phyloP scores from a whole-genome alignment of 2,113 vertebrate species.

The Tilapia sparmanii region DNA sequence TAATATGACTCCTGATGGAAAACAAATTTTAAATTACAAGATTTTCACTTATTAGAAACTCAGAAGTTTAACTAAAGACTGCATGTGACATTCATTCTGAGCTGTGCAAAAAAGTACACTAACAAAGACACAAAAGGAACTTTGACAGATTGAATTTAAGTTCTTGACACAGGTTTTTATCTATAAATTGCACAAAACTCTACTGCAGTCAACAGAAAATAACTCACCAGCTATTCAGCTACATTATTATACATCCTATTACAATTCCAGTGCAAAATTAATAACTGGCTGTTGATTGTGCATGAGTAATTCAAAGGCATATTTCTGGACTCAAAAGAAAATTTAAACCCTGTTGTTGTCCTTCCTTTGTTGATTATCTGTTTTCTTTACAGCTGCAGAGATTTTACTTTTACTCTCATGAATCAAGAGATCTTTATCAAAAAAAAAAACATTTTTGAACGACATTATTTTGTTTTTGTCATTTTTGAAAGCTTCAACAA shows the following conservation, averaged over 20 bases:
- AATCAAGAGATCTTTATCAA: not conserved
- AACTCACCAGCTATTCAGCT: not conserved
- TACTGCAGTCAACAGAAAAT: not conserved
- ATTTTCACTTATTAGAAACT: not conserved
- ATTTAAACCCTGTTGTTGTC: not conserved
- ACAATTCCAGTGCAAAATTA: not conserved
- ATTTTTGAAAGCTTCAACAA: not conserved
- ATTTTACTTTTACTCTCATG: not conserved
- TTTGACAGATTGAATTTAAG: not conserved
- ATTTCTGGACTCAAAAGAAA: not conserved
- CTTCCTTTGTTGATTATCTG: not conserved
- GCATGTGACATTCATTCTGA: not conserved
- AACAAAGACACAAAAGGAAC: not conserved
- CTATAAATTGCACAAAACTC: not conserved
- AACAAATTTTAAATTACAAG: not conserved
- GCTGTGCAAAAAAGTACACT: not conserved
- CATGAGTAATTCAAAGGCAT: not conserved
- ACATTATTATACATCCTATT: not conserved
- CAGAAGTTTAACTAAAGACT: accelerated
- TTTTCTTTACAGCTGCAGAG: not conserved
- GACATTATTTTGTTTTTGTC: not conserved
- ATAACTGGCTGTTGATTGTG: not conserved
- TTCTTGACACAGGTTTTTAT: not conserved
- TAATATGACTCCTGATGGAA: not conserved
- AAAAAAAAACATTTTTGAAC: not conserved